Evolutionary conservation across 2,888 invertebrate genomes (phyloP).

Genomic region (Synergus gifuensis): DNA sequence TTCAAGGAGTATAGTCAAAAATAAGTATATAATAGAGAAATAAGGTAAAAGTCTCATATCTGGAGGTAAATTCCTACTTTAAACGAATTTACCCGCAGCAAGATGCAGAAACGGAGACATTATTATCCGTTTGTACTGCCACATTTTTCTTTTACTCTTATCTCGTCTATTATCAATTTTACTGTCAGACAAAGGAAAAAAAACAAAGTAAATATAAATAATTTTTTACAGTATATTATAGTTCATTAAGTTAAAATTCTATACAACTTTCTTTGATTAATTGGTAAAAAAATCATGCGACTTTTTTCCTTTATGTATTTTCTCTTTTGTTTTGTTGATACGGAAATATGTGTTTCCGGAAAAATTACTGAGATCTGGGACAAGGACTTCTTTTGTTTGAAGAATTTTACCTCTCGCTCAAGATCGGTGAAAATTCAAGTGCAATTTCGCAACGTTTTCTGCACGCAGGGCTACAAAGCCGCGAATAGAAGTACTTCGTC

Average conservation of each 20-base stretch:
- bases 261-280: too few relatives aligned
- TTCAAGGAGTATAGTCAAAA: neutral
- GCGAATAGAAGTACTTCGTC: slow-evolving; percentile 44
- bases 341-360: slow-evolving; percentile 34
- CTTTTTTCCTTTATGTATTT: slow-evolving; percentile 11
- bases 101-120: neutral
- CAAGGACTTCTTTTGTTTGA: slow-evolving; percentile 53
- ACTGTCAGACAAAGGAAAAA: neutral
- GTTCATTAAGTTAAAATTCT: too few relatives aligned
- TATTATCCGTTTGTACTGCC: neutral
- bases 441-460: slow-evolving; percentile 42
- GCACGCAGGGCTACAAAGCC: slow-evolving; percentile 15
- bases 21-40: neutral
- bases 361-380: slow-evolving; percentile 48
- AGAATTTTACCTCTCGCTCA: slow-evolving; percentile 44
- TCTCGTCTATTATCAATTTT: neutral
- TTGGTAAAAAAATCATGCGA: neutral
- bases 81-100: neutral
- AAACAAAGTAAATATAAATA: neutral
- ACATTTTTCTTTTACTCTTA: neutral
- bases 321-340: neutral
- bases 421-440: slow-evolving; percentile 51
- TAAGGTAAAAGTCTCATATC: neutral
- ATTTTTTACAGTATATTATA: too few relatives aligned
- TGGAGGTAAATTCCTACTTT: neutral